phyloP scores from a whole-genome alignment of 2,113 vertebrate species.

The Lepus europaeus region DNA sequence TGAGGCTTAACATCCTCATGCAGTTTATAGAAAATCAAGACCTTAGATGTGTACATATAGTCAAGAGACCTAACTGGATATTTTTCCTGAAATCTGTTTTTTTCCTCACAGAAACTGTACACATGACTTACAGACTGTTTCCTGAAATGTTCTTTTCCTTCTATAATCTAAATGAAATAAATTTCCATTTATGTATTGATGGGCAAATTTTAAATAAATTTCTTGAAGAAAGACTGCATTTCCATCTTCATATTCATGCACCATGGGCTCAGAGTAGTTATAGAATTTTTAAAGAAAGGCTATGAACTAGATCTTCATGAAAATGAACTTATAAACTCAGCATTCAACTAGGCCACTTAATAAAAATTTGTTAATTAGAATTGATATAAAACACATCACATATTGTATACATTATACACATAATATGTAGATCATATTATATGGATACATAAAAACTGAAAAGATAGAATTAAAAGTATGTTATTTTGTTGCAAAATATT shows the following conservation, averaged over 20 bases:
- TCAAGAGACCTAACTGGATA: not conserved
- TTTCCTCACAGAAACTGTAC: not conserved
- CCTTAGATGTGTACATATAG: not conserved
- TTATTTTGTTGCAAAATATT: too few relatives aligned
- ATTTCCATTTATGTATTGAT: not conserved
- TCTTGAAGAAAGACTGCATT: not conserved
- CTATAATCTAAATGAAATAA: not conserved
- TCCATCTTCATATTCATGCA: not conserved
- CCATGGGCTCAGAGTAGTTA: not conserved
- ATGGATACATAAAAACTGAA: too few relatives aligned
- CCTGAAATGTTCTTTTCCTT: not conserved
- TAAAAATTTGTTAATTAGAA: not conserved
- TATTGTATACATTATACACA: not conserved
- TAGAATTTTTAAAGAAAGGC: not conserved
- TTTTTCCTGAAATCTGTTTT: not conserved
- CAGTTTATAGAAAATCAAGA: not conserved
- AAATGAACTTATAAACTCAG: not conserved
- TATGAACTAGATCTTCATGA: not conserved
- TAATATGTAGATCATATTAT: not conserved
- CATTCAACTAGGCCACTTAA: not conserved
- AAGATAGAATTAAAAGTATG: too few relatives aligned
- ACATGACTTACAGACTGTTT: not conserved
- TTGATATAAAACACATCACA: not conserved
- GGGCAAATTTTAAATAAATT: not conserved
- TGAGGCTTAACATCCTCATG: not conserved